Base-by-base conservation (phyloP, 2,888 invertebrate genomes). In the Alsophila aescularia region DNA sequence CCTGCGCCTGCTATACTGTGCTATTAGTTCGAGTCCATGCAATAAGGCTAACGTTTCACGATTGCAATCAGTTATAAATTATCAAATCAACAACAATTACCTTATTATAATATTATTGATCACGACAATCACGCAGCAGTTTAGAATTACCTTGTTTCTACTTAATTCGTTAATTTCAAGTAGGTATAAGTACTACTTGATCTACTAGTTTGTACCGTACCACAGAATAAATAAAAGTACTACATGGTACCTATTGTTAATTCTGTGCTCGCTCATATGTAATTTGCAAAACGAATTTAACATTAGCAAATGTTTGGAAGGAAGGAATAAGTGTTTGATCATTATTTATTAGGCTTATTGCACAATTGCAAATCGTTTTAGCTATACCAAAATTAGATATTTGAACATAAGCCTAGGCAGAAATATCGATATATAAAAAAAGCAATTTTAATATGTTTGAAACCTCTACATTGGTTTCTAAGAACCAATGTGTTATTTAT, bases 201-300 rank as follows among this genome's bases (percentile, higher is more conserved):
- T 35, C 15, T 2, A 35, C 15, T 35, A 35, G 35, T 1, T 35
- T n/a, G n/a, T n/a, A n/a, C n/a, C n/a, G n/a, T 8, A 27, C n/a
- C n/a, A n/a, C n/a, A n/a, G n/a, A n/a, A n/a, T n/a, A n/a, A n/a
- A n/a, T n/a, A n/a, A n/a, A n/a, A 8, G 13, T 34, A 34, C 13
- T 13, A 4, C 13, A 3, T 0, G 13, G 32, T 34, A 5, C 5
- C 34, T 16, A n/a, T n/a, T n/a, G n/a, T n/a, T n/a, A n/a, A n/a
- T n/a, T n/a, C n/a, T n/a, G n/a, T 10, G 16, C 37, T 39, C 21
- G 12, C 3, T 15, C 18, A 27, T 29, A 29, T 45, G 52, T 52
- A 45, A 57, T 59, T 54, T 53, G 37, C 36, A 52, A 48, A 53
- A 40, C 32, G 29, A 45, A 7, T 24, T 44, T 39, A 49, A 27